Conservation (phyloP, 2,888 invertebrate species). For the Sarcophaga rosellei region DNA sequence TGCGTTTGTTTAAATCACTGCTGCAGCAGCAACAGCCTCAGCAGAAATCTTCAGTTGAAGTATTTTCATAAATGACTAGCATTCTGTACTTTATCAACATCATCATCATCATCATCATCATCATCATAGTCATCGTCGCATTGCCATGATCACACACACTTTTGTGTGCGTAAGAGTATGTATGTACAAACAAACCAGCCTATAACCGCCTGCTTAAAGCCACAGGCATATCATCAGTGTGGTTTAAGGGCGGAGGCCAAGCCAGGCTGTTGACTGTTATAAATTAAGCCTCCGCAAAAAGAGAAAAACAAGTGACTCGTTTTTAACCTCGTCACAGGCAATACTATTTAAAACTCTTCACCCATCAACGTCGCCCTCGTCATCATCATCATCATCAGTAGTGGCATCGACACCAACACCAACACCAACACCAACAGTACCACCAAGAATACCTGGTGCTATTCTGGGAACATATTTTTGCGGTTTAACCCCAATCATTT, state of each 20-base stretch:
- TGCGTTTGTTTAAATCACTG: conserved; percentile 24
- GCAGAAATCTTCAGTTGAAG: conserved; percentile 36
- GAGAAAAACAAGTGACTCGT: conserved; percentile 12
- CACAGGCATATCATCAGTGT: conserved; percentile 41
- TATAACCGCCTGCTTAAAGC: conserved; percentile 6
- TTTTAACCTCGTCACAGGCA: conserved; percentile 2
- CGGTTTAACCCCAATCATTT: conserved; percentile 60
- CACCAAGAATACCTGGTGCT: conserved; percentile 13
- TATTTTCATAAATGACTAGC: conserved; percentile 23
- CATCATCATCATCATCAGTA: neutral
- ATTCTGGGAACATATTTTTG: conserved; percentile 60
- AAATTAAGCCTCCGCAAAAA: conserved; percentile 16
- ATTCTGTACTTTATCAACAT: conserved; percentile 6
- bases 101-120: neutral
- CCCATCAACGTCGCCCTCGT: neutral
- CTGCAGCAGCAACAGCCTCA: conserved; percentile 14
- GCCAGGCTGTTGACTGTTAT: conserved; percentile 20
- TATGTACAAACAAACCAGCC: neutral
- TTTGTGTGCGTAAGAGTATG: neutral
- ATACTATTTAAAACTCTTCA: neutral
- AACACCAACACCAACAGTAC: neutral
- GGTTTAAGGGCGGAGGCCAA: conserved; percentile 31
- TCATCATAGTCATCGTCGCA: too few species aligned
- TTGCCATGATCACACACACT: neutral
- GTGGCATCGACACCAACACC: neutral